Evolutionary conservation across 2,888 invertebrate genomes (phyloP).

Genomic region (Drosophila testacea): DNA sequence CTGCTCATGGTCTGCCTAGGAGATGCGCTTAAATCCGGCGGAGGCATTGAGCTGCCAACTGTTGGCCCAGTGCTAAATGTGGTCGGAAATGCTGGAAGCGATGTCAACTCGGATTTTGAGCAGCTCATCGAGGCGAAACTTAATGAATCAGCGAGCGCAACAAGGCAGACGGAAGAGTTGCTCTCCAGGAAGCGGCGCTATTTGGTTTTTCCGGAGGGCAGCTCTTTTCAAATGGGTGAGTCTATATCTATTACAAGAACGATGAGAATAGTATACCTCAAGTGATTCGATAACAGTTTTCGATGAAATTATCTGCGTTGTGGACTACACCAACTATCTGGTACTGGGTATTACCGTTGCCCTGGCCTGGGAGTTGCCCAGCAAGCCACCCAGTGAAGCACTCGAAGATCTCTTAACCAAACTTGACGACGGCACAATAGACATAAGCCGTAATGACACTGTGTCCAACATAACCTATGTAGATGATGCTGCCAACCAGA

Average conservation of each 20-base stretch:
- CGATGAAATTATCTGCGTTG: constrained; percentile 84
- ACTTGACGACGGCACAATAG: constrained; percentile 80
- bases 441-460: constrained; percentile 81
- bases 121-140: constrained; percentile 63
- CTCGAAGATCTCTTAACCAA: constrained; percentile 76
- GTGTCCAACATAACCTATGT: constrained; percentile 74
- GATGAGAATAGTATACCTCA: constrained; percentile 40
- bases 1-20: constrained; percentile 9
- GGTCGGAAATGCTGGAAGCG: constrained; percentile 24
- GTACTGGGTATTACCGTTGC: constrained; percentile 91
- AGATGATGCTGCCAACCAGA: constrained; percentile 43
- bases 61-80: constrained; percentile 17
- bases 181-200: constrained; percentile 85
- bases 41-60: constrained; percentile 43
- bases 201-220: constrained; percentile 86
- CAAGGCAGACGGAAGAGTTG: constrained; percentile 62
- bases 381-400: constrained; percentile 86
- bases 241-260: constrained; percentile 5
- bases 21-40: constrained; percentile 45
- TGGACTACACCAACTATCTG: constrained; percentile 86
- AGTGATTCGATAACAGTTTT: constrained; percentile 70
- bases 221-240: constrained; percentile 85
- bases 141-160: constrained; percentile 48
- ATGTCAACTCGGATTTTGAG: constrained; percentile 47
- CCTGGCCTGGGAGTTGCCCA: constrained; percentile 91